Evolutionary conservation across 2,113 vertebrate species (phyloP).

Genomic region (Lates calcarifer): DNA sequence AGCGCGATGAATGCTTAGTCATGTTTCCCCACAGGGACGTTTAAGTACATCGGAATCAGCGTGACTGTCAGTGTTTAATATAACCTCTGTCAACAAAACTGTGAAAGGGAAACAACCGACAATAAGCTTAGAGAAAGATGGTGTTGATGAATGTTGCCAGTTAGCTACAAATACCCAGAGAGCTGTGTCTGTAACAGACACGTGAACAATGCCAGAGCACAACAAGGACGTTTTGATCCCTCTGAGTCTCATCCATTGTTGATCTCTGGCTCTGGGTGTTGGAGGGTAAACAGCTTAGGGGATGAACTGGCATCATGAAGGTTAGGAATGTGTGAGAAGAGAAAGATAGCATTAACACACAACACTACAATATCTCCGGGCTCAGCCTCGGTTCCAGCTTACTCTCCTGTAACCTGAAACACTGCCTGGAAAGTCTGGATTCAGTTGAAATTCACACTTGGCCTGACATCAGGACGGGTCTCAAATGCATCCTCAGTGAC

Average conservation of each 20-base stretch:
- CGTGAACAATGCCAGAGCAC: slow-evolving; percentile 19
- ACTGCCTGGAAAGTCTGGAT: neutral
- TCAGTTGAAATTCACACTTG: slow-evolving; percentile 2
- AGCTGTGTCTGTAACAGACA: slow-evolving; percentile 12
- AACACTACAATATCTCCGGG: neutral
- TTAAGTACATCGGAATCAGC: neutral
- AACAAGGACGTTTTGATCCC: slow-evolving; percentile 50
- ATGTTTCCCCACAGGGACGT: slow-evolving; percentile 17
- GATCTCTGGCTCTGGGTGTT: slow-evolving; percentile 60
- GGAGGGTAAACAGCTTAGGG: slow-evolving; percentile 62
- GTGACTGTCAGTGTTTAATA: neutral
- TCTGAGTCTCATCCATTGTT: slow-evolving; percentile 41
- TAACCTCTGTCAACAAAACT: slow-evolving; percentile 3
- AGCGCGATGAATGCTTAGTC: neutral
- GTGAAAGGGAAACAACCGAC: neutral
- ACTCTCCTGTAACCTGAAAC: neutral
- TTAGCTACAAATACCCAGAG: slow-evolving; percentile 14
- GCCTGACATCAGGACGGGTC: neutral
- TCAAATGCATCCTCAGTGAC: slow-evolving; percentile 1
- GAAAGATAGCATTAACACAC: slow-evolving; percentile 16
- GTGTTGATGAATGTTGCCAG: neutral
- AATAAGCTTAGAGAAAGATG: neutral
- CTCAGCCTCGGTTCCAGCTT: neutral
- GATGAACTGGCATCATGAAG: slow-evolving; percentile 52
- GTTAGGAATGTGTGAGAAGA: slow-evolving; percentile 45